A percentile compares a stretch with the other conserved stretches of the same genome.
These are phyloP conservation scores for Trogon melanurus DNA, from an alignment of 2,113 vertebrate genomes.

Conservation along the genomic window DNA sequence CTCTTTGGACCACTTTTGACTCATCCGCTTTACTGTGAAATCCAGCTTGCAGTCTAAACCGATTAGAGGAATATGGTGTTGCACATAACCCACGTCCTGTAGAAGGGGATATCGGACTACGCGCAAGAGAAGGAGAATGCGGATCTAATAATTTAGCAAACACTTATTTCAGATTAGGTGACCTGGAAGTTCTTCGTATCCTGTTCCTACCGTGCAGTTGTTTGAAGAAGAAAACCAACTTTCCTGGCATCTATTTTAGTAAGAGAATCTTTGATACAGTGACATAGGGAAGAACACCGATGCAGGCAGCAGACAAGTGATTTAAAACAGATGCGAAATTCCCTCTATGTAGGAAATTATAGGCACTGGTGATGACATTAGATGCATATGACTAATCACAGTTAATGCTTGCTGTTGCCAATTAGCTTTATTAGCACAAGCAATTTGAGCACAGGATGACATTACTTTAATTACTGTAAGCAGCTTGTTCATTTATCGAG, in stretches of 20 bases:
- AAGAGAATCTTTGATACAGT: constrained; percentile 5
- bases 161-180: background rate
- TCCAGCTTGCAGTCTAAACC: background rate
- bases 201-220: background rate
- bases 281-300: background rate
- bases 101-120: background rate
- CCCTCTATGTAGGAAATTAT: constrained; percentile 34
- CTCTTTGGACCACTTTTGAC: background rate
- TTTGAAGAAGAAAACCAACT: background rate
- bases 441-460: constrained; percentile 66
- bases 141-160: background rate
- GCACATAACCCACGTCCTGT: background rate
- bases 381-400: constrained; percentile 70
- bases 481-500: constrained; percentile 65
- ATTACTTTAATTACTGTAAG: constrained; percentile 71
- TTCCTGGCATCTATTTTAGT: background rate
- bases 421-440: constrained; percentile 75
- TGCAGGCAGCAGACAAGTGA: constrained; percentile 29
- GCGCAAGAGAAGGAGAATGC: background rate
- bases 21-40: background rate
- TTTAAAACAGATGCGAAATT: constrained; percentile 59
- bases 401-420: constrained; percentile 68
- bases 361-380: constrained; percentile 69
- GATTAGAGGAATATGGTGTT: background rate
- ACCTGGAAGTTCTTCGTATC: background rate